phyloP scores from a whole-genome alignment of 2,888 invertebrate genomes.

The Mayetiola destructor region DNA sequence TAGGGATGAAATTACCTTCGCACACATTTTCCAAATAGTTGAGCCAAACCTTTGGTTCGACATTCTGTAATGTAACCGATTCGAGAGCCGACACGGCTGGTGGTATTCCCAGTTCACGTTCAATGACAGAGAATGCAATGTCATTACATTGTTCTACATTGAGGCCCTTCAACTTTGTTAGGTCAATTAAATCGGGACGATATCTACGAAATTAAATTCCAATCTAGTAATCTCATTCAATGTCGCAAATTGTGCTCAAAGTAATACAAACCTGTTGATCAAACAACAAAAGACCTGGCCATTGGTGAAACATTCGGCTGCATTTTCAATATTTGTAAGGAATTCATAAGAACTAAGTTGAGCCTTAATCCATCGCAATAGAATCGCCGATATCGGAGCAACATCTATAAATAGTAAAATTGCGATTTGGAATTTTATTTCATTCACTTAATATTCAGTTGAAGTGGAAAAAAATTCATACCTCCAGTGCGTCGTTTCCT shows the following conservation, averaged over 20 bases:
- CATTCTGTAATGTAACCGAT: constrained; percentile 31
- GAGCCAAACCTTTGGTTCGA: constrained; percentile 39
- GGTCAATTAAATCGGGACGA: constrained; percentile 78
- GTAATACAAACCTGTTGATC: constrained; percentile 28
- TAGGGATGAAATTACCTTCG: no score
- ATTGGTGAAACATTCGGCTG: constrained; percentile 32
- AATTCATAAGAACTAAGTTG: constrained; percentile 31
- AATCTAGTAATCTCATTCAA: constrained; percentile 29
- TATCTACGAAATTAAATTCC: constrained; percentile 45
- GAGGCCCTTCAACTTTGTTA: constrained; percentile 46
- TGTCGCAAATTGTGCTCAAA: neutral
- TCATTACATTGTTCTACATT: constrained; percentile 58
- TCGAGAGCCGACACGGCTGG: constrained; percentile 65
- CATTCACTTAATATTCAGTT: neutral
- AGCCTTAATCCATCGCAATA: constrained; percentile 33
- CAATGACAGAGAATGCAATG: constrained; percentile 71
- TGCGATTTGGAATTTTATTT: neutral
- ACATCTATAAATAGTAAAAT: constrained; percentile 23
- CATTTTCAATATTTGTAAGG: constrained; percentile 28
- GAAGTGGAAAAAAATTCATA: neutral
- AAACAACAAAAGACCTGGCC: constrained; percentile 34
- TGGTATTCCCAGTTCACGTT: constrained; percentile 62
- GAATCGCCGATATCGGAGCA: constrained; percentile 29
- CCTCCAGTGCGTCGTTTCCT: constrained; percentile 32
- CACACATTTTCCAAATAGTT: constrained; percentile 80